Evolutionary conservation across 2,797 vertebrate species (phyloP), one percentile per base, ranked within the genome.

Genomic region (Squalus acanthias): DNA sequence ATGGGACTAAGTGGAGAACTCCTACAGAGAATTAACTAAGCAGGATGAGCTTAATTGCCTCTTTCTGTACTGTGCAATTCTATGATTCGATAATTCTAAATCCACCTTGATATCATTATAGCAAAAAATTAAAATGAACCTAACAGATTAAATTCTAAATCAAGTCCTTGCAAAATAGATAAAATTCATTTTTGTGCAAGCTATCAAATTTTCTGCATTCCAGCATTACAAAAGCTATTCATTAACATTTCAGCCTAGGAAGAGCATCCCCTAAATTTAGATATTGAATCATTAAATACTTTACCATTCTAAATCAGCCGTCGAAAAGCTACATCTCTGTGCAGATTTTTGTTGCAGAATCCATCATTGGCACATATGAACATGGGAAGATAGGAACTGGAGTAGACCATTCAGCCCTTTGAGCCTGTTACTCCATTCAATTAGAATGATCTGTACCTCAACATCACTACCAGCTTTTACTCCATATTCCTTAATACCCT

Each of bases 71-170:
- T 50, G 39, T 50, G 82, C 82, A 85, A 85, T 50, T 50, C 46
- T 85, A 50, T 85, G 82, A 85, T 85, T 85, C 46, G 20, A 85
- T 85, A 85, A 85, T 85, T 50, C 82, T 85, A 85, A 85, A 85
- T 85, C 46, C 82, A 20, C 46, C 82, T 97, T 96, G 96, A 96
- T 53, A 96, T 96, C 96, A 96, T n/a, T 96, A 95, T 96, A 96
- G 85, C 93, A 96, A 91, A 76, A 95, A 94, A 96, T 69, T 89
- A 72, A 70, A 97, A 96, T 96, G 96, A 96, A 96, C 96, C 95
- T 85, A 94, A n/a, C 94, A 95, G 96, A 96, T 94, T 97, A 96
- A 96, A 96, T 97, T 97, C 96, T 93, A 96, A 96, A 97, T 96
- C 96, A 96, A 0, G 87, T 96, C 20, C 96, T 96, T 96, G 97